Base-by-base conservation (phyloP, 2,888 invertebrate species). In the Standfussiana lucernea region DNA sequence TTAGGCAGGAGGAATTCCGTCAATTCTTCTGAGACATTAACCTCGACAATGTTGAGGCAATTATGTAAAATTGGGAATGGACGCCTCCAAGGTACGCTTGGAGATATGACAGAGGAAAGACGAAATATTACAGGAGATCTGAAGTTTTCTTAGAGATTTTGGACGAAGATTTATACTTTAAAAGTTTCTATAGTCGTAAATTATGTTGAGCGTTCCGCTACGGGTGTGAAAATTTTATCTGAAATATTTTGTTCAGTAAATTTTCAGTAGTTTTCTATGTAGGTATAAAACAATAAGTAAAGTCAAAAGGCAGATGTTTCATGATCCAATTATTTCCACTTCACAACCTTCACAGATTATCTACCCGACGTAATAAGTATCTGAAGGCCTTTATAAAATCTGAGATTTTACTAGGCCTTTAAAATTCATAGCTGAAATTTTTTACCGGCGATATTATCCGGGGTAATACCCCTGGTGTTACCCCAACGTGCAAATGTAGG, bases 21-120 rank as follows among this genome's bases (percentile, higher is more conserved):
- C 83, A 85, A 91, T 89, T 90, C 88, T 90, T 91, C 89, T 86
- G 75, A 83, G 86, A 90, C 91, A 92, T 93, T 92, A 91, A 88
- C 79, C 87, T 66, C 75, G 72, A 70, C 83, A 76, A 75, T 82
- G 86, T 83, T 80, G 82, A 80, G 81, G 88, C 86, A 89, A 91
- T 91, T 91, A 91, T 91, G 89, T 89, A 83, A 90, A 91, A 89
- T 89, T 84, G 88, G 84, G 79, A 88, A 89, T 87, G 89, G 86
- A 79, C 61, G 80, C 83, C 84, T 79, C 69, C 45, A 72, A 76
- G 71, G 80, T 72, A 80, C 74, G 59, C 53, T 80, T 15, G 2
- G n/a, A 61, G 59, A 72, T 69, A 78, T 71, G 66, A 83, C 77
- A 65, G 32, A 65, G 35, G 32, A 69, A 66, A 61, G 66, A n/a